These are phyloP conservation scores for Lutjanus argentimaculatus DNA, from an alignment of 2,797 vertebrate genomes.

Conservation along the genomic window DNA sequence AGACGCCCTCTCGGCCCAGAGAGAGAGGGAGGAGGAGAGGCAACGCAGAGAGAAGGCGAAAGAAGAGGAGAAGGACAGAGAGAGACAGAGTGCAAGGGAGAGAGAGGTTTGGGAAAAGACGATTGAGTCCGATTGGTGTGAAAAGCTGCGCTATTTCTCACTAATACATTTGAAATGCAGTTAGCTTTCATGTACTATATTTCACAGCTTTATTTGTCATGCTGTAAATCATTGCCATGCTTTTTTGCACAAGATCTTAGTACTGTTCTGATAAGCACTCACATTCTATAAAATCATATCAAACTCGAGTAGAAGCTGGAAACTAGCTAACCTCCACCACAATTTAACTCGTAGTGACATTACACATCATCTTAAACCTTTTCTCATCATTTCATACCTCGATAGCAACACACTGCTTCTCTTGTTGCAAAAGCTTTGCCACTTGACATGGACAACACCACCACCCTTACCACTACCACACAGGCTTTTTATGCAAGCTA, in stretches of 20 bases:
- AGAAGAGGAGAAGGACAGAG: constrained; percentile 69
- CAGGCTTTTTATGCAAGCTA: constrained; percentile 52
- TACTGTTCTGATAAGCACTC: constrained; percentile 2
- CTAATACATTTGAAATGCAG: constrained; percentile 25
- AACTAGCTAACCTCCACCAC: constrained; percentile 48
- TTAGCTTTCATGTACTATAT: not conserved
- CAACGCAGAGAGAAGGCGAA: constrained; percentile 66
- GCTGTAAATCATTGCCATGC: constrained; percentile 39
- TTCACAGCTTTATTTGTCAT: constrained; percentile 34
- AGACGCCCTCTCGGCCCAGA: constrained; percentile 85
- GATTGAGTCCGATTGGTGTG: constrained; percentile 40
- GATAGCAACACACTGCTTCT: constrained; percentile 45
- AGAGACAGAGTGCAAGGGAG: constrained; percentile 77
- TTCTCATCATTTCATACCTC: constrained; percentile 5
- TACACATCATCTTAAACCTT: not conserved
- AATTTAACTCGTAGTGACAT: constrained; percentile 13
- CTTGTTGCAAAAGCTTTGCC: constrained; percentile 51
- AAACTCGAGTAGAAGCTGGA: not conserved
- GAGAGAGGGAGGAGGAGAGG: constrained; percentile 76
- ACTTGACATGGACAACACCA: constrained; percentile 26
- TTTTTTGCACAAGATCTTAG: constrained; percentile 22
- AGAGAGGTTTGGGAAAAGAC: constrained; percentile 87
- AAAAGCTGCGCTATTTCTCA: constrained; percentile 14
- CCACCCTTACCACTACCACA: constrained; percentile 30
- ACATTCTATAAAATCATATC: constrained; percentile 5